Evolutionary conservation across 2,888 invertebrate species (phyloP).

Genomic region (Helicoverpa assulta): DNA sequence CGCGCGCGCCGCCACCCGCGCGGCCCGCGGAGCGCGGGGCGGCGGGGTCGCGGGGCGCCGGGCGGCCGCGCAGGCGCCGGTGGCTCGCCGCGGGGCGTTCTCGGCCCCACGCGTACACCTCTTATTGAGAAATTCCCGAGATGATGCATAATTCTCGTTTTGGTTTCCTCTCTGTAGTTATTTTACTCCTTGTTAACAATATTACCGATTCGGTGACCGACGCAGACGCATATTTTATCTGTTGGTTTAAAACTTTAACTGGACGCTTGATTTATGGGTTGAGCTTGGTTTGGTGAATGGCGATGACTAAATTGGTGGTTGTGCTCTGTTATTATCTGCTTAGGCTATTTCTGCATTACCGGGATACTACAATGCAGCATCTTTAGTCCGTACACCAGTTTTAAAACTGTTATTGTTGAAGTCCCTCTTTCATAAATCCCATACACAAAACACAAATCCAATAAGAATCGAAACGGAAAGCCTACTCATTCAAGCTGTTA

Average conservation of each 20-base stretch:
- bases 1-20: slow-evolving; percentile 72
- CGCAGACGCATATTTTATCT: slow-evolving; percentile 86
- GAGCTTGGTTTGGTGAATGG: slow-evolving; percentile 57
- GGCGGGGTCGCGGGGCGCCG: slow-evolving; percentile 67
- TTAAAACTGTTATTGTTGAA: not conserved
- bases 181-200: slow-evolving; percentile 89
- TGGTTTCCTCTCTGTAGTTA: slow-evolving; percentile 81
- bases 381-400: not conserved
- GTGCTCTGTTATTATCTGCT: slow-evolving; percentile 42
- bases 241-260: slow-evolving; percentile 65
- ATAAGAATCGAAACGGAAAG: slow-evolving; percentile 19
- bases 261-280: slow-evolving; percentile 77
- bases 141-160: slow-evolving; percentile 88
- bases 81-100: slow-evolving; percentile 67
- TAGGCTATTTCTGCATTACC: slow-evolving; percentile 16
- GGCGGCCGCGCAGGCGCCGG: slow-evolving; percentile 69
- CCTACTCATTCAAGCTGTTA: slow-evolving; percentile 72
- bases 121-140: slow-evolving; percentile 90
- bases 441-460: not conserved
- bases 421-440: not conserved
- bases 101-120: slow-evolving; percentile 86
- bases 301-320: slow-evolving; percentile 53
- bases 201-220: slow-evolving; percentile 87
- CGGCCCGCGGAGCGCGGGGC: slow-evolving; percentile 50
- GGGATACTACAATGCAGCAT: not conserved